phyloP scores from a whole-genome alignment of 2,888 invertebrate genomes.

The Idaea dimidiata region DNA sequence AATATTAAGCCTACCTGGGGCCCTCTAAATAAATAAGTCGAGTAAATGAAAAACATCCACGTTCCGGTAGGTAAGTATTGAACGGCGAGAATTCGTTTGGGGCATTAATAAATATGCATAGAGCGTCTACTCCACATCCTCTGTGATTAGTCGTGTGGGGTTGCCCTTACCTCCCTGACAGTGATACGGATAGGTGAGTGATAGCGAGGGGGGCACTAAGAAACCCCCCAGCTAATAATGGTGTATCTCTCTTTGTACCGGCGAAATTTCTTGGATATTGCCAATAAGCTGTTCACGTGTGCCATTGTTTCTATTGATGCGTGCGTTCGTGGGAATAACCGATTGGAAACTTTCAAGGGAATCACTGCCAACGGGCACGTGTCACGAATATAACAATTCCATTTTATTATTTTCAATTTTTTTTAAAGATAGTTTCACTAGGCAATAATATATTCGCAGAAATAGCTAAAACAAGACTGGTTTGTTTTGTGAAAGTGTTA shows the following conservation, averaged over 20 bases:
- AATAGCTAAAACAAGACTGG: background rate
- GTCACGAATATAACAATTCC: background rate
- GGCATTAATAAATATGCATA: slow-evolving; percentile 79
- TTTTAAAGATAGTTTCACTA: background rate
- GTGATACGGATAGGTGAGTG: slow-evolving; percentile 78
- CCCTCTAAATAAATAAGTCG: slow-evolving; percentile 72
- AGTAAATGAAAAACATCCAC: slow-evolving; percentile 76
- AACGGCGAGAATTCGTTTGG: slow-evolving; percentile 71
- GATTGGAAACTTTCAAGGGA: slow-evolving; percentile 20
- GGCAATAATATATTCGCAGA: background rate
- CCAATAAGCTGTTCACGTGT: slow-evolving; percentile 74
- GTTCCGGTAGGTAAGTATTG: slow-evolving; percentile 48
- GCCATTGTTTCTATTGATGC: slow-evolving; percentile 69
- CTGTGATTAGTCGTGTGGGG: slow-evolving; percentile 76
- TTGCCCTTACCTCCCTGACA: slow-evolving; percentile 43
- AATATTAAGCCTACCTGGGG: slow-evolving; percentile 73
- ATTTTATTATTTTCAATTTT: background rate
- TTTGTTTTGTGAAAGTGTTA: too few species aligned
- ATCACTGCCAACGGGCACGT: slow-evolving; percentile 3
- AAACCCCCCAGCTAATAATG: slow-evolving; percentile 74
- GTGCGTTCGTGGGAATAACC: slow-evolving; percentile 34
- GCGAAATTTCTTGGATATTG: slow-evolving; percentile 76
- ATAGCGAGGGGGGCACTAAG: slow-evolving; percentile 73
- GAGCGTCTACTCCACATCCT: slow-evolving; percentile 78
- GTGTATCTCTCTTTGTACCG: slow-evolving; percentile 73